A percentile compares a stretch with the other conserved stretches of the same genome.
Conservation (phyloP, 2,797 vertebrate species). For the Distichodus sexfasciatus region DNA sequence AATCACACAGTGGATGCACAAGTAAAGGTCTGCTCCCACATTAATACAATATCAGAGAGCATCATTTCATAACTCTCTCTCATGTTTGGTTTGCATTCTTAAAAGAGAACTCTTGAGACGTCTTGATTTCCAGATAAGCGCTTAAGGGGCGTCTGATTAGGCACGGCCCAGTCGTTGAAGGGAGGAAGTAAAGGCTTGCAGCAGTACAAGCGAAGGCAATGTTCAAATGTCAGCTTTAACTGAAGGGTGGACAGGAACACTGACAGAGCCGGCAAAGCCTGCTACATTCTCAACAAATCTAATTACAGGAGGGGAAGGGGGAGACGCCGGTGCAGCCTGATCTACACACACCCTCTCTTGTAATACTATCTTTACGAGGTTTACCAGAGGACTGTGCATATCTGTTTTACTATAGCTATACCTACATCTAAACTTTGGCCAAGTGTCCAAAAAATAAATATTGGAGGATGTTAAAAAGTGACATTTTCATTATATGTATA, state of each 20-base stretch:
- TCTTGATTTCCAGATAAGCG: constrained; percentile 26
- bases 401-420: not conserved
- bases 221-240: constrained; percentile 40
- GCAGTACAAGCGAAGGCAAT: constrained; percentile 48
- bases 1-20: not conserved
- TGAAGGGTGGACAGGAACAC: constrained; percentile 56
- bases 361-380: constrained; percentile 21
- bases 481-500: no score
- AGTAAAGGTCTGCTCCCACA: not conserved
- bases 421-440: not conserved
- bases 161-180: constrained; percentile 26
- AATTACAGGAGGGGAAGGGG: constrained; percentile 72
- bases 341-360: constrained; percentile 32
- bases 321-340: constrained; percentile 61
- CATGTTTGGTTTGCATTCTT: not conserved
- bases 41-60: not conserved
- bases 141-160: constrained; percentile 21
- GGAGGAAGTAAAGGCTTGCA: constrained; percentile 16
- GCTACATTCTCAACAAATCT: constrained; percentile 77
- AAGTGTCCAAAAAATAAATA: no score
- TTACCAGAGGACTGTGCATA: constrained; percentile 4
- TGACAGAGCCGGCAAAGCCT: constrained; percentile 72
- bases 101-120: constrained; percentile 16
- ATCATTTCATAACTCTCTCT: constrained; percentile 6
- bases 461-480: no score